Percentiles rank a stretch among this genome's conserved stretches.
Evolutionary conservation across 2,888 invertebrate genomes (phyloP).

Genomic region (Tenthredo scrophulariae): DNA sequence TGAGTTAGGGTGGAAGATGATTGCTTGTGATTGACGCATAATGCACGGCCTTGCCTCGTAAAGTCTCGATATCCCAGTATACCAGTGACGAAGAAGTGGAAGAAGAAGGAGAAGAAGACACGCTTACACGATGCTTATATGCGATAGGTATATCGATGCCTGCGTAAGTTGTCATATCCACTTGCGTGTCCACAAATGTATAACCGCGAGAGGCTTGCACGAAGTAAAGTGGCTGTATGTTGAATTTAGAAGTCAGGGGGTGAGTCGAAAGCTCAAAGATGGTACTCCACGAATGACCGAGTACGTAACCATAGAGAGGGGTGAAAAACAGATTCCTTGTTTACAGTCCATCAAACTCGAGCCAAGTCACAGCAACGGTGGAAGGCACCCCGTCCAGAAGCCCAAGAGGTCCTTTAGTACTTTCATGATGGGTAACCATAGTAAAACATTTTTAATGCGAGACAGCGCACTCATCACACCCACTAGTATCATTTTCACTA

Average conservation of each 20-base stretch:
- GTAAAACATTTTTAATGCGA: not conserved
- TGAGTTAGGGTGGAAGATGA: constrained; percentile 74
- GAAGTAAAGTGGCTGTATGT: not conserved
- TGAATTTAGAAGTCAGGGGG: not conserved
- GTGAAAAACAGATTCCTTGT: constrained; percentile 60
- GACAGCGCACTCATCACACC: not conserved
- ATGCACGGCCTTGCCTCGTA: constrained; percentile 77
- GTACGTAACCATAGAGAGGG: constrained; percentile 42
- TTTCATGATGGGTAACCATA: not conserved
- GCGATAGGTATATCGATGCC: not conserved
- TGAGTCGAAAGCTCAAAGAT: constrained; percentile 27
- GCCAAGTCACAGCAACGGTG: not conserved
- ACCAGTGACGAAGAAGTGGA: not conserved
- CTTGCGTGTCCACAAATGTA: constrained; percentile 61
- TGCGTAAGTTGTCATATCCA: constrained; percentile 45
- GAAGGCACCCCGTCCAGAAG: not conserved
- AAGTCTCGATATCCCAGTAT: constrained; percentile 65
- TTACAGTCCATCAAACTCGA: constrained; percentile 61
- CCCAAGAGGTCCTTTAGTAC: constrained; percentile 3
- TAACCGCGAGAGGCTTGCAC: constrained; percentile 53
- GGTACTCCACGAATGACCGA: constrained; percentile 33
- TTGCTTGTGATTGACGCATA: constrained; percentile 76
- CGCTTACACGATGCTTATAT: not conserved
- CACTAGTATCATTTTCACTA: not conserved
- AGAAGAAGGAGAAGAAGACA: not conserved